These are phyloP conservation scores for Philotrypesis tridentata DNA, from an alignment of 1,140 invertebrate species.

Conservation along the genomic window DNA sequence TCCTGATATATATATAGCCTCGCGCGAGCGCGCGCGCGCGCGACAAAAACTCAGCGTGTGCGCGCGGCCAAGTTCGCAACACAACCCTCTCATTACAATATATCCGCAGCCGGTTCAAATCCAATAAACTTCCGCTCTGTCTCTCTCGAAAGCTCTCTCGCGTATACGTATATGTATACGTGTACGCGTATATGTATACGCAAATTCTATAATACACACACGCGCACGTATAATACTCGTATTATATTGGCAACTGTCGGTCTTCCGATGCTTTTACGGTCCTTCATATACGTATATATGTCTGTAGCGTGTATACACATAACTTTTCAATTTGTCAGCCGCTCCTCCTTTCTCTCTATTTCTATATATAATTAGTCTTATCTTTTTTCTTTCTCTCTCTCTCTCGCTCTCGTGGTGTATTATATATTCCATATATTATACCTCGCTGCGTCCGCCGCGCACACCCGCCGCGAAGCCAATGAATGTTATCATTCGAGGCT, in stretches of 20 bases:
- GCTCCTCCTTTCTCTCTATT: too few relatives aligned
- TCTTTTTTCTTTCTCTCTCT: conserved; percentile 7
- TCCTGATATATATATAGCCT: background rate
- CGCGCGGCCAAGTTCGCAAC: background rate
- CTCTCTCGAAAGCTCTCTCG: background rate
- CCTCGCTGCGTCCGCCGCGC: too few relatives aligned
- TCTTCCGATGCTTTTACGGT: background rate
- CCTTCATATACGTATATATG: too few relatives aligned
- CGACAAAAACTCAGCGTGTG: background rate
- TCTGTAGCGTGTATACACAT: too few relatives aligned
- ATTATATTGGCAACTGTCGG: too few relatives aligned
- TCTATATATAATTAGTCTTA: background rate
- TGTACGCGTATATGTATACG: conserved; percentile 22
- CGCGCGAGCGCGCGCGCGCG: background rate
- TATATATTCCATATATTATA: background rate
- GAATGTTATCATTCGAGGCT: conserved; percentile 29
- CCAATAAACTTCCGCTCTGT: background rate
- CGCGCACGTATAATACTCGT: too few relatives aligned
- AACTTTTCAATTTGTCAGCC: too few relatives aligned
- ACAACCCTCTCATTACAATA: background rate
- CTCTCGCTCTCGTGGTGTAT: background rate
- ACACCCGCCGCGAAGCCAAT: background rate
- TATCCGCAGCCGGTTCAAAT: background rate
- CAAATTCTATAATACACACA: background rate
- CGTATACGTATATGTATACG: background rate